Conservation (phyloP, 2,797 vertebrate species). For the Holocentrus rufus region DNA sequence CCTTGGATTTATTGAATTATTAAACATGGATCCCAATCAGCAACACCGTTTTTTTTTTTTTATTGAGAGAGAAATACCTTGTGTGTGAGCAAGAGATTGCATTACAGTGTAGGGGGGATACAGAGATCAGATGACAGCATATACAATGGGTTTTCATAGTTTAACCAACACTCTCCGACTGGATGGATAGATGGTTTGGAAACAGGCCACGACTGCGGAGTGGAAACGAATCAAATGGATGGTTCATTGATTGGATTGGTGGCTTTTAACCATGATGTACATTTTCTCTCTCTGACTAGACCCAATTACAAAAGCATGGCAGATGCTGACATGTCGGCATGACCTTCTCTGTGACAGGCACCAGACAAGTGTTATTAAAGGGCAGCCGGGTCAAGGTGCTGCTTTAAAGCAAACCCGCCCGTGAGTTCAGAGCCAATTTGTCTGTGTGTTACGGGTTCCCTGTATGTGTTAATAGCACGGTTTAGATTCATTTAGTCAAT, state of each 20-base stretch:
- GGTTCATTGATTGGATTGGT: slow-evolving; percentile 43
- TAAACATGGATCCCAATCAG: slow-evolving; percentile 40
- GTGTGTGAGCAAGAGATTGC: not conserved
- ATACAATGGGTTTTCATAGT: not conserved
- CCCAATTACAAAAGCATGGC: slow-evolving; percentile 22
- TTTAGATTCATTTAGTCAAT: not conserved
- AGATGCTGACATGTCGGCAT: slow-evolving; percentile 35
- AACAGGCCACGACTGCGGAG: slow-evolving; percentile 21
- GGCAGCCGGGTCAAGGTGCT: not conserved
- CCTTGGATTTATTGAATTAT: slow-evolving; percentile 63
- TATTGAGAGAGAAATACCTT: slow-evolving; percentile 8
- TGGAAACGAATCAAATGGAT: slow-evolving; percentile 44
- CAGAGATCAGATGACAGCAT: not conserved
- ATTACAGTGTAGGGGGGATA: not conserved
- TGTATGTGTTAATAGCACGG: not conserved
- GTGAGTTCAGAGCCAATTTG: not conserved
- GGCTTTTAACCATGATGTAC: slow-evolving; percentile 28
- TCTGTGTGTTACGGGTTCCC: not conserved
- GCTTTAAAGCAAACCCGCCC: slow-evolving; percentile 1
- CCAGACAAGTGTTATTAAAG: slow-evolving; percentile 27
- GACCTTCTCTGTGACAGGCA: slow-evolving; percentile 52
- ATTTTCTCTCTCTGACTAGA: slow-evolving; percentile 39
- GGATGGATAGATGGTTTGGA: slow-evolving; percentile 18
- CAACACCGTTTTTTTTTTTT: slow-evolving; percentile 37
- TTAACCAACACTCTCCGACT: slow-evolving; percentile 12